Conservation (phyloP, 2,797 vertebrate species). For the Glossophaga mutica region DNA sequence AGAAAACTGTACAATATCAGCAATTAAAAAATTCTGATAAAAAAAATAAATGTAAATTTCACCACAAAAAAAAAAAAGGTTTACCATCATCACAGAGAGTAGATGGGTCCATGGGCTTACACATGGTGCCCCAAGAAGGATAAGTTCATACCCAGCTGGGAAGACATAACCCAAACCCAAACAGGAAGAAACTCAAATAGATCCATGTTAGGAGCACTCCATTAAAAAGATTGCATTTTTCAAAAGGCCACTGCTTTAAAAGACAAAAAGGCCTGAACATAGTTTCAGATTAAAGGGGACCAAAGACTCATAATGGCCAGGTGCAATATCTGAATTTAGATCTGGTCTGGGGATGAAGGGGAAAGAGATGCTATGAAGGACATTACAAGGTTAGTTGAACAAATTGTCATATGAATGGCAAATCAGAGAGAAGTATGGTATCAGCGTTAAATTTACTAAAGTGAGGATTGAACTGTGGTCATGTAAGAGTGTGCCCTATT, state of each 20-base stretch:
- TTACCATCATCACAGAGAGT: rapidly evolving
- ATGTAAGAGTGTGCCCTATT: not conserved
- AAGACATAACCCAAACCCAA: not conserved
- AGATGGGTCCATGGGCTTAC: not conserved
- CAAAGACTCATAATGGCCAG: not conserved
- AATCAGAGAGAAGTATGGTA: not conserved
- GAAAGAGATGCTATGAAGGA: not conserved
- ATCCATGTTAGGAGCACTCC: not conserved
- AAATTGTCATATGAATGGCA: too few species aligned
- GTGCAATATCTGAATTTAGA: rapidly evolving
- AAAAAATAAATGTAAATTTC: too few species aligned
- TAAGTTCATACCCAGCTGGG: too few species aligned
- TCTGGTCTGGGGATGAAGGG: not conserved
- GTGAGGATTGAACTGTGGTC: not conserved
- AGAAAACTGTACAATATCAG: too few species aligned
- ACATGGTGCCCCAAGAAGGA: not conserved
- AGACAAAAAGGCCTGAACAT: not conserved
- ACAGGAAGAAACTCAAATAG: not conserved
- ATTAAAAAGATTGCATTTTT: not conserved
- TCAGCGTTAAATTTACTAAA: not conserved
- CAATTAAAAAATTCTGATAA: too few species aligned
- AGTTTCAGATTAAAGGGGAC: not conserved
- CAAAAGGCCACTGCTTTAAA: not conserved
- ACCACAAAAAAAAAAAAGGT: too few species aligned
- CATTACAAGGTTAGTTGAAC: not conserved